Evolutionary conservation across 2,113 vertebrate genomes (phyloP), one percentile per base, ranked within the genome.

Genomic region (Cyprinodon brontotheroides): DNA sequence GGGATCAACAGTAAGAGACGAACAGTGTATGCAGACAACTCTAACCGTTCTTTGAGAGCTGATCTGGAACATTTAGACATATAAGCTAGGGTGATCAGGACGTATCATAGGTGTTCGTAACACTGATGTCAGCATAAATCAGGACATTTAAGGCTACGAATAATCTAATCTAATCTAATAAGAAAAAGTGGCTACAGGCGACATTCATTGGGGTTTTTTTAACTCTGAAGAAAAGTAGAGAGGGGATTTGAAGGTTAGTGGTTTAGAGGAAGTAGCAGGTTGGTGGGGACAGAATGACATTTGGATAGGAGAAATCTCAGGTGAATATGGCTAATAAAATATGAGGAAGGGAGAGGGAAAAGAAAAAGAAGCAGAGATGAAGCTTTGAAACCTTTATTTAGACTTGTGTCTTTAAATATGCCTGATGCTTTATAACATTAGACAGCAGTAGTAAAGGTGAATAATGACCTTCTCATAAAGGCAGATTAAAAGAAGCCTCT

Each of bases 161-260:
- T 60, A 43, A 69, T 22, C 43, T 78, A 68, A 29, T 29, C 29
- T 29, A 29, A 29, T 29, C 29, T 1, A 29, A 29, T 29, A 2
- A 29, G 29, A 29, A 29, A 1, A 29, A 47, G 45, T 2, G 11
- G 68, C 63, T 72, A 75, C 70, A 48, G 74, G 77, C 53, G 67
- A 83, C 79, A 76, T 86, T 76, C 82, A 41, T 60, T 63, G 67
- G 68, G 71, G 63, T 74, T 72, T 74, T 72, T 70, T 68, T 72
- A 65, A 78, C 74, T 79, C 65, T 65, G 65, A 20, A 62, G 65
- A 45, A 53, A 75, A 71, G 63, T 72, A 61, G 66, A 68, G 68
- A 78, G 82, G 86, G 85, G 80, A 65, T 85, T 76, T 83, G 74
- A 87, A 88, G 82, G 86, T 85, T 74, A 76, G 71, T 3, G 77